Evolutionary conservation across 2,888 invertebrate genomes (phyloP).

Genomic region (Quadroppia sp.): DNA sequence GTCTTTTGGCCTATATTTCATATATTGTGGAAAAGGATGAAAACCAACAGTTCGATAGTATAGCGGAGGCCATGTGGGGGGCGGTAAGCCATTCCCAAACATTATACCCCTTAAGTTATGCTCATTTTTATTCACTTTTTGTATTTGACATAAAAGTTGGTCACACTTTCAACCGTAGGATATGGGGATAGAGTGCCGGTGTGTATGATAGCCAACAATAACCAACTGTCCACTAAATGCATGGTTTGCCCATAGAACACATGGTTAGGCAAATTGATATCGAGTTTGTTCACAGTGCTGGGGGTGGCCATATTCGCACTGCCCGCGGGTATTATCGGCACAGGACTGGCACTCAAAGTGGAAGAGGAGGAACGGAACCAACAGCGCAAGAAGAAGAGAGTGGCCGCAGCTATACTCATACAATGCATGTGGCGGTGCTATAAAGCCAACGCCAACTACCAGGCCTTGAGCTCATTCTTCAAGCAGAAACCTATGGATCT

Average conservation of each 20-base stretch:
- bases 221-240: neutral
- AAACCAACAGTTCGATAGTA: constrained; percentile 38
- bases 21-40: constrained; percentile 39
- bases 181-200: constrained; percentile 43
- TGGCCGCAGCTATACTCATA: constrained; percentile 38
- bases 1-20: constrained; percentile 35
- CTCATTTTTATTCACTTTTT: neutral
- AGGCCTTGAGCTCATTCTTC: constrained; percentile 30
- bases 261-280: constrained; percentile 41
- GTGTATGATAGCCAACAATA: neutral
- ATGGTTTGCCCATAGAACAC: constrained; percentile 24
- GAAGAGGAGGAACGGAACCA: constrained; percentile 41
- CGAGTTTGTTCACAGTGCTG: constrained; percentile 38
- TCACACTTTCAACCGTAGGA: constrained; percentile 40
- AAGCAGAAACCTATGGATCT: constrained; percentile 37
- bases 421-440: constrained; percentile 37
- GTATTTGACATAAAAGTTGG: constrained; percentile 7
- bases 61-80: constrained; percentile 42
- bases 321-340: constrained; percentile 41
- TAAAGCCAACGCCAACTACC: constrained; percentile 37
- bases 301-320: constrained; percentile 41
- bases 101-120: neutral
- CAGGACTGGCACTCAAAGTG: constrained; percentile 38
- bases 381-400: constrained; percentile 39
- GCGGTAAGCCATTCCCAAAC: constrained; percentile 10